Percentiles rank a stretch among this genome's conserved stretches.
phyloP scores from a whole-genome alignment of 2,888 invertebrate genomes.

The Sinopyrophorus schimmeli region DNA sequence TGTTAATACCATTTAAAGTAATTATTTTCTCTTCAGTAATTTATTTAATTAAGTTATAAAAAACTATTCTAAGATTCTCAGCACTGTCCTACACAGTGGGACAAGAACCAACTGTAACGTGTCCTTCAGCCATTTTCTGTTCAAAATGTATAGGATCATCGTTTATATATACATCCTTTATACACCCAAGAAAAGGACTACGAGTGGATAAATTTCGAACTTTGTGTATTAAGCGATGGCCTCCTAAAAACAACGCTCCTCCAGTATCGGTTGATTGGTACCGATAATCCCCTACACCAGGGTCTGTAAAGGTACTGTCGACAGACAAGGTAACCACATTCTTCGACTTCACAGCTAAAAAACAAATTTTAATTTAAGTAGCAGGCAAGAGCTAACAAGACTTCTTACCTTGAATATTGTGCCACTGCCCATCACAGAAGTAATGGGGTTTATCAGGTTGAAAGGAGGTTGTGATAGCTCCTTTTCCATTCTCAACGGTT shows the following conservation, averaged over 20 bases:
- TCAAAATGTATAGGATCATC: conserved; percentile 57
- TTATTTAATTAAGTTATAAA: no score
- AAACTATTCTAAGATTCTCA: no score
- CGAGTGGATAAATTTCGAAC: conserved; percentile 70
- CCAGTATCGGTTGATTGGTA: conserved; percentile 77
- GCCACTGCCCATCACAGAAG: conserved; percentile 96
- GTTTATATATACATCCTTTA: conserved; percentile 71
- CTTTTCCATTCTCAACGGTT: conserved; percentile 81
- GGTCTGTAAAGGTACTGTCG: conserved; percentile 75
- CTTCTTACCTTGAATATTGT: conserved; percentile 72
- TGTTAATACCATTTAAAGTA: no score
- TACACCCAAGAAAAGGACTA: conserved; percentile 78
- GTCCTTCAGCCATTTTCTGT: conserved; percentile 67
- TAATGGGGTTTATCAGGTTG: conserved; percentile 66
- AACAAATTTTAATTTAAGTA: conserved; percentile 6
- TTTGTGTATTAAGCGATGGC: conserved; percentile 65
- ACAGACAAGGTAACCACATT: conserved; percentile 87
- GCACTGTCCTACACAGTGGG: conserved; percentile 60
- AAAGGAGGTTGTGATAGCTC: conserved; percentile 75
- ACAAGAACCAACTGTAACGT: conserved; percentile 78
- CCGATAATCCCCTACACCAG: conserved; percentile 65
- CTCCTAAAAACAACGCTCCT: conserved; percentile 89
- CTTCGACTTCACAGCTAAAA: conserved; percentile 81
- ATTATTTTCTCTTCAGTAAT: no score
- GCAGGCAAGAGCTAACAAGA: background rate